These are phyloP conservation scores for Eugnorisma glareosa DNA, from an alignment of 2,888 invertebrate genomes.

Conservation along the genomic window DNA sequence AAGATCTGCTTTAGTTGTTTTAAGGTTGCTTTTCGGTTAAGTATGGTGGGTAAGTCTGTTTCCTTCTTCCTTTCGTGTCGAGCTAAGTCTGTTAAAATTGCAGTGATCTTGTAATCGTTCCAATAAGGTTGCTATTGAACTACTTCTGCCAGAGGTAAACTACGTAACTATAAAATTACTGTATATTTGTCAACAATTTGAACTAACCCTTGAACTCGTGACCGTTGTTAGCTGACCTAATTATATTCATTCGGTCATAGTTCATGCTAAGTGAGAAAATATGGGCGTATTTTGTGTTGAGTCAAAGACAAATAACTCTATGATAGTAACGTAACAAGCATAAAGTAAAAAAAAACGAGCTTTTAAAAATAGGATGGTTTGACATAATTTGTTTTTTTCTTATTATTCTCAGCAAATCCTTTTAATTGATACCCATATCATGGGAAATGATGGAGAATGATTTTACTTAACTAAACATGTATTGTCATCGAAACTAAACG, in stretches of 20 bases:
- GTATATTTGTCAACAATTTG: conserved; percentile 9
- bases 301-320: not conserved
- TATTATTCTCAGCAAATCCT: too few species aligned
- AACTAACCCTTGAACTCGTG: conserved; percentile 40
- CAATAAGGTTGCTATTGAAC: not conserved
- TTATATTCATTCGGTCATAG: conserved; percentile 10
- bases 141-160: not conserved
- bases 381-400: too few species aligned
- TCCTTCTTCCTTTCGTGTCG: not conserved
- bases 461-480: too few species aligned
- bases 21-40: not conserved
- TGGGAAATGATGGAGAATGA: too few species aligned
- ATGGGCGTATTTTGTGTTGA: not conserved
- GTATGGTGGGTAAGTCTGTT: too few species aligned
- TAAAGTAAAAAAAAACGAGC: too few species aligned
- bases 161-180: not conserved
- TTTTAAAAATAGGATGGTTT: too few species aligned
- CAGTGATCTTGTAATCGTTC: not conserved
- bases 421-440: too few species aligned
- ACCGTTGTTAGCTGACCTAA: conserved; percentile 21
- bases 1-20: not conserved
- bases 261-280: not conserved
- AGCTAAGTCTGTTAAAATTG: not conserved
- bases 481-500: too few species aligned
- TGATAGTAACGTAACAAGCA: not conserved